Evolutionary conservation across 2,888 invertebrate species (phyloP), one percentile per base, ranked within the genome.

Genomic region (Formica aserva): DNA sequence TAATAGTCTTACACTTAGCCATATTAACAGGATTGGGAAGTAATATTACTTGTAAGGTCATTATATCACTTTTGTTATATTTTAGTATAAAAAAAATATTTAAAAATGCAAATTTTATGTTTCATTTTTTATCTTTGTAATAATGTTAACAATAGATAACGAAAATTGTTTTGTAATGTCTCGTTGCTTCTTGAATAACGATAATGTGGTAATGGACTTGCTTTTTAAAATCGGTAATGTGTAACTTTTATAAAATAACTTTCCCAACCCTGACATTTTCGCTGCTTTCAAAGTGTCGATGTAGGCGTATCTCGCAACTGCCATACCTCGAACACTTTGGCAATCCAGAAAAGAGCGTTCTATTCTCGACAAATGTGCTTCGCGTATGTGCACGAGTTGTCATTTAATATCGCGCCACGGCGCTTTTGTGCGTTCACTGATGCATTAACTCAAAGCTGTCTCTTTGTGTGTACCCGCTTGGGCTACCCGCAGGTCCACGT

Each of bases 401-500:
- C 52, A 52, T 48, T 69, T 71, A 83, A 62, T 80, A 60, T 71
- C 45, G 55, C 57, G 78, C 57, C 22, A 67, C 77, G 48, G 32
- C 75, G 62, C 63, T 32, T 82, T n/a, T 52, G 45, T 63, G 52
- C 8, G 74, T 75, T 81, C 75, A 81, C 41, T 60, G n/a, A 60
- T 60, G 65, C 76, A 66, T 82, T 82, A 77, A 76, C 77, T 77
- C 76, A 82, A 76, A 76, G 67, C 88, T 89, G 82, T 62, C 78
- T 62, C 78, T 78, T n/a, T 52, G 71, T 80, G 71, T 80, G 78
- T 71, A 80, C 71, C 78, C 78, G 71, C 78, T 80, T 80, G 71
- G 78, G 71, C 78, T 92, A 91, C 92, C 93, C 8, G 84, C 95
- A 97, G 97, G 97, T 95, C 97, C 97, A 92, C 97, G 98, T 93